Evolutionary conservation across 2,797 vertebrate species (phyloP), one percentile per base, ranked within the genome.

Genomic region (Astyanax mexicanus): DNA sequence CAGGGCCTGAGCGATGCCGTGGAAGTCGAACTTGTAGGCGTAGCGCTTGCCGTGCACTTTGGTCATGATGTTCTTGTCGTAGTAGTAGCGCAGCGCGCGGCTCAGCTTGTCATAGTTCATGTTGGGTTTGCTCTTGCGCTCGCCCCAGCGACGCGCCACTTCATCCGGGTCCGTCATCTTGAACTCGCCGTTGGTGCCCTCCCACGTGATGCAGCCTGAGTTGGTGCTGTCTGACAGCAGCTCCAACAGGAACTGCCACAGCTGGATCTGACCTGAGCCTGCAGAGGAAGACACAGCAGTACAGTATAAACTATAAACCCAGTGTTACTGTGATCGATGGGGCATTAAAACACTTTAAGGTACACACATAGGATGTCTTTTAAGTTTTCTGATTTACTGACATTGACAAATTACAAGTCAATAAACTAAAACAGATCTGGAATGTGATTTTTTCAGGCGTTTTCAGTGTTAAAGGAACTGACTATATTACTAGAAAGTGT

Each of bases 71-170:
- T 96, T 96, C 86, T 96, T 96, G 87, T 96, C 95, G 0, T 96
- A 96, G 85, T 96, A 96, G 89, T 96, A 96, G 81, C 95, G 95
- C 51, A 96, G 91, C 0, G 95, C 95, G 0, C 95, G 94, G 84
- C 95, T 96, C 75, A 96, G 93, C 83, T 96, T 96, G 81, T 96
- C 95, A 6, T 96, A 96, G 93, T 96, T 96, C 95, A 96, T 96
- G 84, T 96, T 95, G 84, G 95, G 95, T 40, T 96, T 96, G 90
- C 94, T 95, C 66, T 96, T 96, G 7, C 95, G 78, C 74, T 95
- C 95, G 0, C 95, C 95, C 95, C 95, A 96, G 66, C 94, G 95
- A 69, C 95, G 92, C 6, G 95, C 95, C 70, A 96, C 95, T 89
- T 96, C 95, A 0, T 96, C 95, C 0, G 95, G 95, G 77, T 96